Base-by-base conservation (phyloP, 2,797 vertebrate genomes). In the Masticophis lateralis region DNA sequence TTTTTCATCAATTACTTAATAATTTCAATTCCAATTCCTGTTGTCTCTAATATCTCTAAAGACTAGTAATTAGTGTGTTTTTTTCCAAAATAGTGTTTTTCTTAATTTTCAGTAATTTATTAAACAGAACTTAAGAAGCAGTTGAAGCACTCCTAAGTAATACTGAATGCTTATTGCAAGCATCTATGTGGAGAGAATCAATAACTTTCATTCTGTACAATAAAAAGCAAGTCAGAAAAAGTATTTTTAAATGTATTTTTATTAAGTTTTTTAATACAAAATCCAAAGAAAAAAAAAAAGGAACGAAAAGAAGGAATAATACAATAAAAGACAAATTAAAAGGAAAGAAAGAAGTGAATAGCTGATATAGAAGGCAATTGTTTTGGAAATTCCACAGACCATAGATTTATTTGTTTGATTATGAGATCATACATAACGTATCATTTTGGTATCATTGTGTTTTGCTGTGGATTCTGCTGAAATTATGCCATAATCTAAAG, bases 1-100 rank as follows among this genome's bases (percentile, higher is more conserved):
- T 93, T 27, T 88, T 92, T 92, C 94, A 66, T 94, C 53, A 12
- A 90, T 96, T 96, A 94, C 43, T 56, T 27, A 27, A 89, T 3
- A 47, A 37, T 74, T 61, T 22, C 27, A 13, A 55, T 79, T 79
- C 25, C 61, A 69, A 32, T 93, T 63, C 43, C 51, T 47, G 91
- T 92, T 88, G 94, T 93, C 32, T 89, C 47, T 66, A 89, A 22
- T 47, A 13, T 53, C 12, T 63, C 53, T 13, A 37, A 20, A 51
- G 43, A 22, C 57, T 51, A 32, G 1, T 28, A 28, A 57, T n/a
- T 18, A 92, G 37, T 57, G 43, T 69, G n/a, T n/a, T 69, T 56
- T 18, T 18, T 13, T 11, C 8, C 9, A 25, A 12, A 6, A 57
- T 43, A 92, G 25, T 92, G 66, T 5, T 22, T 88, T 43, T 59